These are phyloP conservation scores for Limanda limanda DNA, from an alignment of 2,113 vertebrate species.

Conservation along the genomic window DNA sequence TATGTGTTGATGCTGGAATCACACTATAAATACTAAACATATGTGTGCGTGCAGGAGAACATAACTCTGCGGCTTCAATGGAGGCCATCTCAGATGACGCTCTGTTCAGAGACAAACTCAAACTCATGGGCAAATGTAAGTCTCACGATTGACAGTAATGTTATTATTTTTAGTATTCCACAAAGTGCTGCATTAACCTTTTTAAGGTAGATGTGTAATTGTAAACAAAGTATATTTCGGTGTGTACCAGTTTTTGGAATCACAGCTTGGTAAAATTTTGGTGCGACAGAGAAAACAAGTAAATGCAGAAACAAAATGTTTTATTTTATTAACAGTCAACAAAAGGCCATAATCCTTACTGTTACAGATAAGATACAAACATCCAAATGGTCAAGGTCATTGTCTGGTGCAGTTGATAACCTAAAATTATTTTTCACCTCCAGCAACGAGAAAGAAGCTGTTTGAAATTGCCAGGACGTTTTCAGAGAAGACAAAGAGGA, in stretches of 20 bases:
- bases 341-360: too few species aligned
- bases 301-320: too few species aligned
- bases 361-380: too few species aligned
- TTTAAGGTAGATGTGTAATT: neutral
- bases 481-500: conserved; percentile 96
- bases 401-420: neutral
- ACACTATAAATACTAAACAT: neutral
- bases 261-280: too few species aligned
- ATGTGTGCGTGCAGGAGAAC: conserved; percentile 81
- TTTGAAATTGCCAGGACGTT: conserved; percentile 96
- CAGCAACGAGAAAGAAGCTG: conserved; percentile 96
- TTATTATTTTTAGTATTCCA: neutral
- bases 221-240: too few species aligned
- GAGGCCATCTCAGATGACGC: conserved; percentile 93
- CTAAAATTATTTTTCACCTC: neutral
- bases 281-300: too few species aligned
- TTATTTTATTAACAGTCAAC: too few species aligned
- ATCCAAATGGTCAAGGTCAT: neutral
- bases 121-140: conserved; percentile 99
- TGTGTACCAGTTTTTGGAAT: too few species aligned
- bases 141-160: neutral
- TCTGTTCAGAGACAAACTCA: conserved; percentile 97
- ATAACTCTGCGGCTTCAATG: conserved; percentile 71
- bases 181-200: neutral
- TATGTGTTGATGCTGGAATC: too few species aligned